These are phyloP conservation scores for Chaenocephalus aceratus DNA, from an alignment of 2,113 vertebrate genomes.

Conservation along the genomic window DNA sequence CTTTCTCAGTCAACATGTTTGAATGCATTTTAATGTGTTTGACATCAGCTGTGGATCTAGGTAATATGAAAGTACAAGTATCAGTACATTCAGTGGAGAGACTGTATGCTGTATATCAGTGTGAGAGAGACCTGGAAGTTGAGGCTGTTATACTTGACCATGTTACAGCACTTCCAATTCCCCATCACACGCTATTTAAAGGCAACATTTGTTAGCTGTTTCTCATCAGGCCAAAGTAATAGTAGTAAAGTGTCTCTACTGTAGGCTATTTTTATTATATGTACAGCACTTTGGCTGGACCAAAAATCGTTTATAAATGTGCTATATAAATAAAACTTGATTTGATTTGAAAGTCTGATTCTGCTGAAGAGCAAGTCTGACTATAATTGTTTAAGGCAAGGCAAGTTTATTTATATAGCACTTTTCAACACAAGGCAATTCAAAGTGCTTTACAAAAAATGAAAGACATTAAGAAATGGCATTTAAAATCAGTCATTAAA, in stretches of 20 bases:
- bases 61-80: neutral
- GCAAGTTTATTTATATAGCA: no score
- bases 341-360: constrained; percentile 25
- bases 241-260: no score
- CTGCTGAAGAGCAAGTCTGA: constrained; percentile 49
- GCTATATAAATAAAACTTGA: no score
- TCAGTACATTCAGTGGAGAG: constrained; percentile 9
- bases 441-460: no score
- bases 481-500: no score
- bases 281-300: no score
- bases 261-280: no score
- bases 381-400: constrained; percentile 56
- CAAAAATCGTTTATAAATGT: no score
- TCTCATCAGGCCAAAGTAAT: constrained; percentile 57
- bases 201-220: constrained; percentile 72
- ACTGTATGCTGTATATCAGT: constrained; percentile 11
- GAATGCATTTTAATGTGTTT: constrained; percentile 2
- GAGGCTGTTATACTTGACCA: constrained; percentile 40
- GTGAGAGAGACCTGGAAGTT: neutral
- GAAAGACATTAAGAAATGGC: no score
- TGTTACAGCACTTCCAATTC: constrained; percentile 11
- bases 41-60: neutral
- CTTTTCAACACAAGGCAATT: no score
- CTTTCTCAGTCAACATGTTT: constrained; percentile 40
- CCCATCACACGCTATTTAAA: constrained; percentile 27